These are phyloP conservation scores for Corythornis cristatus DNA, from an alignment of 2,113 vertebrate genomes.

Conservation along the genomic window DNA sequence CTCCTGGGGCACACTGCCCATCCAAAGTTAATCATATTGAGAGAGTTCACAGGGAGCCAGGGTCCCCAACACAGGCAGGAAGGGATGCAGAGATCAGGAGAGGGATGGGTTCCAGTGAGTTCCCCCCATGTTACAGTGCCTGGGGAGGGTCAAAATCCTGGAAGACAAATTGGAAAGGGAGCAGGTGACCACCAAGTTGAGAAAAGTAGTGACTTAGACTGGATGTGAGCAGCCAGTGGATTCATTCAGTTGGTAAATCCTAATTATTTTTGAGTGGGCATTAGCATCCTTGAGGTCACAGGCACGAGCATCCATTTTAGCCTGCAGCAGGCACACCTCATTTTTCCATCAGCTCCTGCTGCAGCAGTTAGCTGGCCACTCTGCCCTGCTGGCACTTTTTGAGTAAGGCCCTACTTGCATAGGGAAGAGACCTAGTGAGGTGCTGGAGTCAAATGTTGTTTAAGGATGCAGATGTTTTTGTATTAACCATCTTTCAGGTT, in stretches of 20 bases:
- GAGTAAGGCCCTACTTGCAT: not conserved
- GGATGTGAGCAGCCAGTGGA: not conserved
- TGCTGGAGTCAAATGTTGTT: not conserved
- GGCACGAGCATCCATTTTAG: not conserved
- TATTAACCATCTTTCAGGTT: not conserved
- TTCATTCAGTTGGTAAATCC: not conserved
- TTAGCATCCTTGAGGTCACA: not conserved
- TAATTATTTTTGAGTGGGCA: not conserved
- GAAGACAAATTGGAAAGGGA: not conserved
- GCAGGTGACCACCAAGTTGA: not conserved
- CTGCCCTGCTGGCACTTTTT: not conserved
- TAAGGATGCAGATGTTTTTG: not conserved
- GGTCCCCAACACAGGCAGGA: rapidly evolving
- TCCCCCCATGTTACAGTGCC: rapidly evolving
- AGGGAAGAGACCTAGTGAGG: not conserved
- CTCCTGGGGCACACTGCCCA: not conserved
- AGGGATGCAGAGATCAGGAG: not conserved
- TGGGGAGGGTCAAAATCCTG: not conserved
- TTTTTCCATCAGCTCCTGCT: not conserved
- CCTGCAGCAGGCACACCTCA: not conserved
- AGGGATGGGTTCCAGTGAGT: not conserved
- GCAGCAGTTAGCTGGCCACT: not conserved
- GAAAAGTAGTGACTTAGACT: not conserved
- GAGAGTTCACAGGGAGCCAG: not conserved
- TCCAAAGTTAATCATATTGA: not conserved